Evolutionary conservation across 2,113 vertebrate species (phyloP).

Genomic region (Campylomormyrus tamandua): DNA sequence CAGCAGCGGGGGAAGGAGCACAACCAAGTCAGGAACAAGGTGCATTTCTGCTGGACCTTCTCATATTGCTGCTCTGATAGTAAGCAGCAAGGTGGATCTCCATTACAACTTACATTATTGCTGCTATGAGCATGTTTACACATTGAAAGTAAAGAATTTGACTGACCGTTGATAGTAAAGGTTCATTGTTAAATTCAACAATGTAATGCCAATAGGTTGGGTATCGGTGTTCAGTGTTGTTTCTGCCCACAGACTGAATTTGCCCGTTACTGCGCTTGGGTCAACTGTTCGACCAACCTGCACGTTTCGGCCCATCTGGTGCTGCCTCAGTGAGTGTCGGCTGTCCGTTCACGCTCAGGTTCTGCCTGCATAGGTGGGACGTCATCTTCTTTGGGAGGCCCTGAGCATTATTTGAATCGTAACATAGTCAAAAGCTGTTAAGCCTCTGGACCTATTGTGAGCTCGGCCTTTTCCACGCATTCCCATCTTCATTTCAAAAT

Average conservation of each 20-base stretch:
- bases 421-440: not conserved
- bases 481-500: not conserved
- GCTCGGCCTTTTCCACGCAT: not conserved
- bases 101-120: not conserved
- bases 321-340: constrained; percentile 76
- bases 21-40: constrained; percentile 69
- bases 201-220: not conserved
- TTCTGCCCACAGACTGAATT: constrained; percentile 70
- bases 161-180: not conserved
- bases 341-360: not conserved
- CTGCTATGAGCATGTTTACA: not conserved
- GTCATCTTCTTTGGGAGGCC: not conserved
- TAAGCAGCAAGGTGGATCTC: constrained; percentile 69
- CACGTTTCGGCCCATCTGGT: constrained; percentile 72
- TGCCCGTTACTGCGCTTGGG: constrained; percentile 75
- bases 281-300: constrained; percentile 85
- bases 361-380: not conserved
- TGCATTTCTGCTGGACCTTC: constrained; percentile 30
- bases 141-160: not conserved
- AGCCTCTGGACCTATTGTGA: not conserved
- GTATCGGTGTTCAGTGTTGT: not conserved
- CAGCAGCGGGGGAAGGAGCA: constrained; percentile 65
- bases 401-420: not conserved
- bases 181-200: not conserved
- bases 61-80: not conserved